Evolutionary conservation across 2,113 vertebrate species (phyloP), one percentile per base, ranked within the genome.

Genomic region (Hemibagrus wyckioides): DNA sequence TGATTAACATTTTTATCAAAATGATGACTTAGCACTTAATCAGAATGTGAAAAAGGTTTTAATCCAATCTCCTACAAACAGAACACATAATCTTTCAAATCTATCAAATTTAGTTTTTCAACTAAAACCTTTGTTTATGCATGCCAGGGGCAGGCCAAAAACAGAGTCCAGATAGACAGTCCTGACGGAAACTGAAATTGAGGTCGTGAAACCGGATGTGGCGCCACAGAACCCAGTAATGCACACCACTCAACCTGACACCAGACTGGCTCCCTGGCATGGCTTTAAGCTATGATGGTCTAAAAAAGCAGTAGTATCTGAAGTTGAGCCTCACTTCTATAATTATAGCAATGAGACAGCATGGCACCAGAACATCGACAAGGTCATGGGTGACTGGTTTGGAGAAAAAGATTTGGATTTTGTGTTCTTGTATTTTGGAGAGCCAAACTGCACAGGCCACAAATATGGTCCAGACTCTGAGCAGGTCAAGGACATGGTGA

Each of bases 391-490:
- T 0, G 25, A 14, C 85, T 99, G 98, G 97, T 95, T 99, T 91
- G 86, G 88, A 0, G 89, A 87, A 50, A 88, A 94, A 5, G 85
- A 94, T 50, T 90, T 97, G 2, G 95, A 97, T 89, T 97, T 99
- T 44, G 94, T 99, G 19, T 94, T 97, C 0, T 89, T 98, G 88
- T 99, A 99, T 92, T 98, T 98, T 0, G 97, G 97, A 0, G 98
- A 99, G 88, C 97, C 97, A 0, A 98, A 99, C 88, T 90, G 94
- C 21, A 87, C 95, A 0, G 97, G 97, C 33, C 98, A 99, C 95
- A 95, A 4, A 75, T 95, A 89, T 0, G 97, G 98, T 33, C 98
- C 97, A 0, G 96, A 98, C 30, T 97, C 97, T 4, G 81, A 79
- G 0, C 0, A 98, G 91, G 92, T 94, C 4, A 95, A 90, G 44